phyloP scores from a whole-genome alignment of 2,113 vertebrate species.

The Coreoperca whiteheadi region DNA sequence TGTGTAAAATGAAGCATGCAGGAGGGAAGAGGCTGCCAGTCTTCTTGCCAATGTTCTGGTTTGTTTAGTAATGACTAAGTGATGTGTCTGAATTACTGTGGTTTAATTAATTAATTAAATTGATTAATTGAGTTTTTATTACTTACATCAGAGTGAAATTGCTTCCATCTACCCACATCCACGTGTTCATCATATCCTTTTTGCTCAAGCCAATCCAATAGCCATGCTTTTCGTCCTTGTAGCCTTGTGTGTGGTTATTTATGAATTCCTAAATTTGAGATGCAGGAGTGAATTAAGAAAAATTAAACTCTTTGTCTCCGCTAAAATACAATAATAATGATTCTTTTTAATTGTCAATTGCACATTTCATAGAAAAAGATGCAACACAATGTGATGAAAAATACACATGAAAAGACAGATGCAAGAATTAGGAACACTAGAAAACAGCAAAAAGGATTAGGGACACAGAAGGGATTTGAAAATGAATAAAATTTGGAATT shows the following conservation, averaged over 20 bases:
- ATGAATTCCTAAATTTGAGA: constrained; percentile 62
- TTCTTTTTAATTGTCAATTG: too few relatives aligned
- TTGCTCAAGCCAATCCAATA: constrained; percentile 70
- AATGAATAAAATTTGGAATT: neutral
- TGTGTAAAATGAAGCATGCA: neutral
- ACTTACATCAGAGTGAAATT: constrained; percentile 46
- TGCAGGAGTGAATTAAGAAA: neutral
- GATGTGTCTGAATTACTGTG: neutral
- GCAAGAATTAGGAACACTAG: neutral
- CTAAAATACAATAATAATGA: neutral
- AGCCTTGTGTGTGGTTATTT: constrained; percentile 11
- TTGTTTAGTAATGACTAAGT: neutral
- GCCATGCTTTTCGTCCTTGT: neutral
- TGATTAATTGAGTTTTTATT: neutral
- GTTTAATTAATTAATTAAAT: too few relatives aligned
- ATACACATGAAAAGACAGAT: neutral
- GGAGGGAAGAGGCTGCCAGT: neutral
- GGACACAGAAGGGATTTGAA: neutral
- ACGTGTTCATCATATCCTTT: accelerated
- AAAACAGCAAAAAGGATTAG: neutral
- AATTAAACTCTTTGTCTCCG: neutral
- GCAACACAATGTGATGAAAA: neutral
- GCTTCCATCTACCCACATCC: constrained; percentile 63
- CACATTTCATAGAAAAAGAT: neutral
- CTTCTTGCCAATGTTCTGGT: neutral